Conservation (phyloP, 2,797 vertebrate species). For the Knipowitschia caucasica region DNA sequence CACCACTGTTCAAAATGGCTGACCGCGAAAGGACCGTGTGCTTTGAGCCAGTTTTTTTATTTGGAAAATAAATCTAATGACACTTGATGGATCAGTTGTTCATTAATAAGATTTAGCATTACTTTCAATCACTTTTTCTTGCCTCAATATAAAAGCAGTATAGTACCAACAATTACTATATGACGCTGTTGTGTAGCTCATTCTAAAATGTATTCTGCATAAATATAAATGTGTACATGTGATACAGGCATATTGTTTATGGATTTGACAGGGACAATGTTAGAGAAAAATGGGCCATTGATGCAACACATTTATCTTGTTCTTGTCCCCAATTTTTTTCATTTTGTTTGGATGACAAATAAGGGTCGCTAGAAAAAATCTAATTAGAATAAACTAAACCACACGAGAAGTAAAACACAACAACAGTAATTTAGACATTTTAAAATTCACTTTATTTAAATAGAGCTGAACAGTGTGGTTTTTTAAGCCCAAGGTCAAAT, state of each 20-base stretch:
- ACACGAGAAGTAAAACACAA: background rate
- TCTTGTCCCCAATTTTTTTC: background rate
- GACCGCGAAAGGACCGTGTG: background rate
- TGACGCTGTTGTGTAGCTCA: background rate
- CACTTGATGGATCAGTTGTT: conserved; percentile 12
- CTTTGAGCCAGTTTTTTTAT: background rate
- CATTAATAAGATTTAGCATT: conserved; percentile 9
- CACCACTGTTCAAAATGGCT: conserved; percentile 1
- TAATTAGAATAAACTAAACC: too few species aligned
- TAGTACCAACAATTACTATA: background rate
- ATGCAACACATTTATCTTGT: too few species aligned
- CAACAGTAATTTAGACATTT: background rate
- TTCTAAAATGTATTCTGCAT: background rate
- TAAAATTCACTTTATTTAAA: background rate
- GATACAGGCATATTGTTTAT: background rate
- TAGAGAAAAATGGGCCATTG: too few species aligned
- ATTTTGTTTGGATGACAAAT: background rate
- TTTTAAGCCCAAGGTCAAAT: conserved; percentile 12
- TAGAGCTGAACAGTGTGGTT: conserved; percentile 2
- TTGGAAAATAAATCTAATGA: background rate
- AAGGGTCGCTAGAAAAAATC: background rate
- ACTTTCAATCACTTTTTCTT: conserved; percentile 10
- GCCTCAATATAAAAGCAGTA: background rate
- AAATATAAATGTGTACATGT: background rate
- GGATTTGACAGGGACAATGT: background rate